A percentile compares a stretch with the other conserved stretches of the same genome.
Evolutionary conservation across 37 sponge, comb jelly and placozoan species (phyloP).

Genomic region (Chondrilla cf. caribensis): DNA sequence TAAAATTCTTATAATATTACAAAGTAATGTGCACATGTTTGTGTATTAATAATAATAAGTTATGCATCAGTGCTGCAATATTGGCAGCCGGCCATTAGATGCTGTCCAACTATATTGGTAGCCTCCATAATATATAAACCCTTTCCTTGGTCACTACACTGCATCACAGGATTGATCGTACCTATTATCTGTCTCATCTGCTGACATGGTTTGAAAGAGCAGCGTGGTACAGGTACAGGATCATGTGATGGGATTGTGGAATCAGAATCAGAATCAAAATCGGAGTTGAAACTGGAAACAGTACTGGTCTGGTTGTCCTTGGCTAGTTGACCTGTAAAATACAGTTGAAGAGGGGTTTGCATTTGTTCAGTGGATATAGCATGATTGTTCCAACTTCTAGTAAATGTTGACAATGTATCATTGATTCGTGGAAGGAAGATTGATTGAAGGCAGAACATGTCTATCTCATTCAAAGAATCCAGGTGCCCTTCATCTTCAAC

Average conservation of each 20-base stretch:
- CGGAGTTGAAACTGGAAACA: neutral
- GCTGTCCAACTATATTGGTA: slow-evolving; percentile 1
- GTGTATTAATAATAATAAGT: too few species aligned
- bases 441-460: neutral
- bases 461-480: slow-evolving; percentile 3
- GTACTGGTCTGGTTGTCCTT: neutral
- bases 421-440: slow-evolving; percentile 11
- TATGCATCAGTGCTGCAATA: too few species aligned
- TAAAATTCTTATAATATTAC: too few species aligned
- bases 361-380: slow-evolving; percentile 16
- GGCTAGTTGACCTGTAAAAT: neutral
- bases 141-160: neutral
- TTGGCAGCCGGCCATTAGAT: neutral
- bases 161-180: too few species aligned
- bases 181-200: neutral
- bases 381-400: slow-evolving; percentile 30
- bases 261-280: neutral
- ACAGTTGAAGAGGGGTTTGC: slow-evolving; percentile 23
- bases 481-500: slow-evolving; percentile 1
- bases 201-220: slow-evolving; percentile 5
- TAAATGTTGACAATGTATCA: neutral
- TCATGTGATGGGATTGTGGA: neutral
- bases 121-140: neutral
- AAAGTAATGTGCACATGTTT: too few species aligned
- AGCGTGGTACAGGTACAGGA: neutral